Conservation (phyloP, 2,888 invertebrate genomes). For the Labia minor region DNA sequence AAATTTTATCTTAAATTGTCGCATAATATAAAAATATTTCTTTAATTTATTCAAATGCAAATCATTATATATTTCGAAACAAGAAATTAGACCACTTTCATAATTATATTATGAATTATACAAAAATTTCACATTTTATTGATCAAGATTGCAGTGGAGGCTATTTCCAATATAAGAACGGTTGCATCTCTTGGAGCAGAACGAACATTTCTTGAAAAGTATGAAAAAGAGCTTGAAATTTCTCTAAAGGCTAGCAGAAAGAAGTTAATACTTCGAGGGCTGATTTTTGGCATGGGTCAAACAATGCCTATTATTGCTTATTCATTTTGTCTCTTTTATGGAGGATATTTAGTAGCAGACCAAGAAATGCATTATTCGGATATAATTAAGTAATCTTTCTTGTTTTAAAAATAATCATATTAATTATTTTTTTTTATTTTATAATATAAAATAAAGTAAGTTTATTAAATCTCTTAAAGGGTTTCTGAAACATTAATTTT, state of each 20-base stretch:
- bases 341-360: conserved; percentile 54
- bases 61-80: too few relatives aligned
- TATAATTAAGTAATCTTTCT: conserved; percentile 51
- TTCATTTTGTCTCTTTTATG: conserved; percentile 59
- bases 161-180: conserved; percentile 60
- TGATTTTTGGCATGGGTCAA: conserved; percentile 60
- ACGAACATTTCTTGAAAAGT: conserved; percentile 46
- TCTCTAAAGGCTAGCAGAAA: conserved; percentile 41
- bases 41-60: too few relatives aligned
- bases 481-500: conserved; percentile 66
- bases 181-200: conserved; percentile 59
- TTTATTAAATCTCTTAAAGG: too few relatives aligned
- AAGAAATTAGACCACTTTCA: too few relatives aligned
- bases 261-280: conserved; percentile 51
- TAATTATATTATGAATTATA: too few relatives aligned
- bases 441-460: too few relatives aligned
- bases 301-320: conserved; percentile 61
- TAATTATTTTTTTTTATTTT: too few relatives aligned
- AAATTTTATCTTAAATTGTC: too few relatives aligned
- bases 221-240: conserved; percentile 43
- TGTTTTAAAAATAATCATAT: too few relatives aligned
- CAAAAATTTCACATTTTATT: too few relatives aligned
- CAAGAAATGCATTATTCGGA: conserved; percentile 49
- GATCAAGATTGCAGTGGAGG: conserved; percentile 57
- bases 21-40: too few relatives aligned